A percentile compares a stretch with the other conserved stretches of the same genome.
Conservation (phyloP, 2,797 vertebrate genomes). For the Podargus strigoides region DNA sequence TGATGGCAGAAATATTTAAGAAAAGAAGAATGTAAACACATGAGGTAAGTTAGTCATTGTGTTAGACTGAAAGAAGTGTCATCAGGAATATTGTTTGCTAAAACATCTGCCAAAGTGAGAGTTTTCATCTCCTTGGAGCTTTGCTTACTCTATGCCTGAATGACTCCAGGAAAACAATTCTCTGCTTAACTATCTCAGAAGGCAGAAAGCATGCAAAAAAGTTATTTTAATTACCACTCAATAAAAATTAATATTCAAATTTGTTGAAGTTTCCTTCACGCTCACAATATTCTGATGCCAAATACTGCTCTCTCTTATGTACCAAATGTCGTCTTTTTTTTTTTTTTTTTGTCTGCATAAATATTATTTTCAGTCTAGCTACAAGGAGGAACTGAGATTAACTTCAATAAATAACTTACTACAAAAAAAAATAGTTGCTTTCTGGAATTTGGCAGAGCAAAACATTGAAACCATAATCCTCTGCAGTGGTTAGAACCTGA, state of each 20-base stretch:
- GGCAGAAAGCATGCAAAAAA: background rate
- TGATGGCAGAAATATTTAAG: background rate
- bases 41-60: background rate
- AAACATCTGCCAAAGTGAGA: constrained; percentile 7
- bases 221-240: background rate
- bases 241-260: background rate
- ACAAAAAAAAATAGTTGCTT: background rate
- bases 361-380: background rate
- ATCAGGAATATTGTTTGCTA: background rate
- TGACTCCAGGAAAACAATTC: background rate
- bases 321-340: background rate
- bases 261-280: background rate
- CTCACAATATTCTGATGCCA: background rate
- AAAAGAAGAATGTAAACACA: background rate
- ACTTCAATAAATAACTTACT: background rate
- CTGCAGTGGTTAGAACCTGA: background rate
- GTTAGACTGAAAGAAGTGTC: background rate
- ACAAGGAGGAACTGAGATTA: background rate
- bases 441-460: background rate
- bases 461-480: background rate
- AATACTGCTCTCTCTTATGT: background rate
- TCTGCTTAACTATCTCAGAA: background rate
- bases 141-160: background rate
- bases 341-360: background rate
- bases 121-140: background rate